Percentiles rank a stretch among this genome's conserved stretches.
phyloP scores from a whole-genome alignment of 2,888 invertebrate genomes.

The Sarcophaga carnaria region DNA sequence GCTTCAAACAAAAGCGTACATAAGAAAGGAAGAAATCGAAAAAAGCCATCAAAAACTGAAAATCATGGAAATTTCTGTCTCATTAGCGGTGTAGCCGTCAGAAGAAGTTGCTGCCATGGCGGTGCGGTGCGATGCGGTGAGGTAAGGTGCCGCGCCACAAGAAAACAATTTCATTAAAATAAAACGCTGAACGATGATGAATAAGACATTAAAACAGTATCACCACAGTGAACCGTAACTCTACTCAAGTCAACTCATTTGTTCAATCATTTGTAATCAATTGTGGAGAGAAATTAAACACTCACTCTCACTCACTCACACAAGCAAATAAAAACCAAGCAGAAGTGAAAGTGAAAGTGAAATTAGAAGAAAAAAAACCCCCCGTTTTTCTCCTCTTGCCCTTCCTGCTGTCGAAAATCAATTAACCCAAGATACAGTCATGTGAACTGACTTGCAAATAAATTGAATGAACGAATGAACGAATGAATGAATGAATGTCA shows the following conservation, averaged over 20 bases:
- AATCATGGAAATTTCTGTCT: not conserved
- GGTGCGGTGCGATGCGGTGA: too few relatives aligned
- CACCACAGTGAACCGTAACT: not conserved
- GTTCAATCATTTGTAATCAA: conserved; percentile 22
- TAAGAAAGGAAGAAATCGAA: not conserved
- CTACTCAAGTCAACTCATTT: too few relatives aligned
- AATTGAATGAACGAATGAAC: not conserved
- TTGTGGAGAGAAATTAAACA: not conserved
- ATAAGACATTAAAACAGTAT: not conserved
- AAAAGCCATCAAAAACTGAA: not conserved
- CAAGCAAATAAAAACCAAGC: not conserved
- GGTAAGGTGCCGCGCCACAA: not conserved
- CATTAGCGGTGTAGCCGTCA: not conserved
- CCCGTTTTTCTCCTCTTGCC: not conserved
- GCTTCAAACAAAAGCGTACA: too few relatives aligned
- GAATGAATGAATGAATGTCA: not conserved
- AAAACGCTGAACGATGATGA: not conserved
- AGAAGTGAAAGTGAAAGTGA: not conserved
- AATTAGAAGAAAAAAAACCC: not conserved
- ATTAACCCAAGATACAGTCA: conserved; percentile 13
- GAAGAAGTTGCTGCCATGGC: not conserved
- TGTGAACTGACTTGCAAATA: conserved; percentile 37
- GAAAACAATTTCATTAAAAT: not conserved
- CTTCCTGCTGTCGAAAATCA: conserved; percentile 1
- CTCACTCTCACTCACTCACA: not conserved